Conservation (phyloP, 2,888 invertebrate genomes). For the Mythimna ferrago region DNA sequence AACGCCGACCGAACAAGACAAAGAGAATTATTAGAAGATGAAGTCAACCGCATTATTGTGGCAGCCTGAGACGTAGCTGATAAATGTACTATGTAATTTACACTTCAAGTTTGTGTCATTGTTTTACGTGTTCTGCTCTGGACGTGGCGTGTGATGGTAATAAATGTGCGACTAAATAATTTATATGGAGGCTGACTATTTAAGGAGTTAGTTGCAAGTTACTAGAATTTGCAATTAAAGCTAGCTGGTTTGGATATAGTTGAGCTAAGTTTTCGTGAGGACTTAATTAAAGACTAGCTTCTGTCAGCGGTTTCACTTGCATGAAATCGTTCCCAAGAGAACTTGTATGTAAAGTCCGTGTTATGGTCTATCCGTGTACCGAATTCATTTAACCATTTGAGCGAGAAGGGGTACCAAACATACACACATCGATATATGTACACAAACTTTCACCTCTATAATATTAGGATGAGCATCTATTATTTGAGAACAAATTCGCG, state of each 20-base stretch:
- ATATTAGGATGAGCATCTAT: no score
- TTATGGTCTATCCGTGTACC: no score
- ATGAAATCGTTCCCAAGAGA: no score
- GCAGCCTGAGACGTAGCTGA: slow-evolving; percentile 81
- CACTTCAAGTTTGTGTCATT: slow-evolving; percentile 80
- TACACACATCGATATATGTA: no score
- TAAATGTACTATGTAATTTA: slow-evolving; percentile 88
- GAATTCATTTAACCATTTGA: no score
- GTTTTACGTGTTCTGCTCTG: slow-evolving; percentile 60
- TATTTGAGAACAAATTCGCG: no score
- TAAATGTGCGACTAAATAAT: slow-evolving; percentile 64
- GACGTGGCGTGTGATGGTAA: slow-evolving; percentile 65
- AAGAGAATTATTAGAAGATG: slow-evolving; percentile 90
- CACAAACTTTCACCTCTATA: no score
- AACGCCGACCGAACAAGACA: slow-evolving; percentile 84
- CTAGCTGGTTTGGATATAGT: neutral
- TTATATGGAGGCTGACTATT: slow-evolving; percentile 48
- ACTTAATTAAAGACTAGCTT: neutral
- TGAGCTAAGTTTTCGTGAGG: neutral
- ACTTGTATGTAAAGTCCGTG: no score
- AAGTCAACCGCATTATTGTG: slow-evolving; percentile 90
- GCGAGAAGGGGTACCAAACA: no score
- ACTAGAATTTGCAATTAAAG: slow-evolving; percentile 43
- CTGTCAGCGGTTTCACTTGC: no score
- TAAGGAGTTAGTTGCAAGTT: slow-evolving; percentile 25